Evolutionary conservation across 2,888 invertebrate species (phyloP).

Genomic region (Apoda limacodes): DNA sequence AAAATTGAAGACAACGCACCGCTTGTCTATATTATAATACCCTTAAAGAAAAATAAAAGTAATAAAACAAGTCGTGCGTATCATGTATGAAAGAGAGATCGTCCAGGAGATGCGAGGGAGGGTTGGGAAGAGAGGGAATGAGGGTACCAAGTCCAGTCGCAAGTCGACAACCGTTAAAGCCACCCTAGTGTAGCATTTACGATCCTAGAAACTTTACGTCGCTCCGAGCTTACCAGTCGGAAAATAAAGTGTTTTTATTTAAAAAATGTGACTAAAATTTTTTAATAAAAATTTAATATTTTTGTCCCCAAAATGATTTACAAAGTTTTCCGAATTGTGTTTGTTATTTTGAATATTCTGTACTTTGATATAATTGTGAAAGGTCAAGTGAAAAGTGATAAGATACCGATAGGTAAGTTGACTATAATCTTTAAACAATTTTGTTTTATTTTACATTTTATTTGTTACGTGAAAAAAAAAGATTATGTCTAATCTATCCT

Average conservation of each 20-base stretch:
- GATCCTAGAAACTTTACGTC: conserved; percentile 25
- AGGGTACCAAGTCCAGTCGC: conserved; percentile 36
- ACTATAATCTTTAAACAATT: conserved; percentile 4
- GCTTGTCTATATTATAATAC: too few relatives aligned
- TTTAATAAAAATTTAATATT: conserved; percentile 23
- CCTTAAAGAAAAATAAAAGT: too few relatives aligned
- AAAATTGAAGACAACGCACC: too few relatives aligned
- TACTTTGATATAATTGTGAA: conserved; percentile 30
- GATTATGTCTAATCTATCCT: too few relatives aligned
- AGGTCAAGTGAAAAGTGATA: conserved; percentile 27
- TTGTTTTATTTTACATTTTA: background rate
- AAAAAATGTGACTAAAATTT: conserved; percentile 31
- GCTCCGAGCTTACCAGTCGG: conserved; percentile 19
- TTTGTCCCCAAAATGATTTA: conserved; percentile 28
- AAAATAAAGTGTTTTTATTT: conserved; percentile 21
- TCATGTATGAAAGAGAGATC: conserved; percentile 39
- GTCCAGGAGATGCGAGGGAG: conserved; percentile 30
- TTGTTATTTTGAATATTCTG: conserved; percentile 30
- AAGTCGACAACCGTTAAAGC: conserved; percentile 28
- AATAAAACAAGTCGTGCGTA: too few relatives aligned
- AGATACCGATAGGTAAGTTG: conserved; percentile 42
- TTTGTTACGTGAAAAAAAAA: background rate
- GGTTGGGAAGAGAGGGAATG: conserved; percentile 34
- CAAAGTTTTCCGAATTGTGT: conserved; percentile 30
- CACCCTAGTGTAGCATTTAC: conserved; percentile 17